A percentile compares a stretch with the other conserved stretches of the same genome.
Conservation (phyloP, 2,797 vertebrate genomes). For the Enteromius afrohamiltoni region DNA sequence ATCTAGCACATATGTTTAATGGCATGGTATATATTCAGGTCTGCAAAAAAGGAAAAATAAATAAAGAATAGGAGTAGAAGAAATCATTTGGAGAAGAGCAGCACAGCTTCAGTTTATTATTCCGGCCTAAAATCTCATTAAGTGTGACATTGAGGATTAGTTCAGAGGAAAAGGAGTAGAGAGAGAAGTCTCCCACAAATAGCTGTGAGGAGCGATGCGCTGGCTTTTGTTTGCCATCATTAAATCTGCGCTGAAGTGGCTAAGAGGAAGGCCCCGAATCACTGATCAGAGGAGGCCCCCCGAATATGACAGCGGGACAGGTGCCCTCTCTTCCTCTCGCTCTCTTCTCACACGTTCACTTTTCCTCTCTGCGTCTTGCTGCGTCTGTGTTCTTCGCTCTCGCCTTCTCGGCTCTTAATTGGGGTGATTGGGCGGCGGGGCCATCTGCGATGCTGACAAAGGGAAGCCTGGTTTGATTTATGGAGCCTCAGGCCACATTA, state of each 20-base stretch:
- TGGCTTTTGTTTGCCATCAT: conserved; percentile 79
- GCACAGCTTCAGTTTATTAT: conserved; percentile 75
- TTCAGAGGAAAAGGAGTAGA: conserved; percentile 61
- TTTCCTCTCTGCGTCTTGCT: conserved; percentile 39
- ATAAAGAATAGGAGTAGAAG: conserved; percentile 38
- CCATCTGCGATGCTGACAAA: conserved; percentile 79
- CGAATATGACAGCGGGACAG: conserved; percentile 75
- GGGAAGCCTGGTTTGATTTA: conserved; percentile 79
- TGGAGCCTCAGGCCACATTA: conserved; percentile 74
- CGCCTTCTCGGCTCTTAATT: conserved; percentile 67
- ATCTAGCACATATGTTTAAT: conserved; percentile 38
- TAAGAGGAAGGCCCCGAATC: conserved; percentile 65
- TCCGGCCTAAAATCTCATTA: conserved; percentile 82
- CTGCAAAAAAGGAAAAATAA: conserved; percentile 32
- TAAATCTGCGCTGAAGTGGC: conserved; percentile 74
- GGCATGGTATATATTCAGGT: conserved; percentile 42
- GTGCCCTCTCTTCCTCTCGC: conserved; percentile 59
- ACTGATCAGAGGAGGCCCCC: conserved; percentile 71
- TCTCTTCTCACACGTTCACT: conserved; percentile 13
- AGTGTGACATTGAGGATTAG: conserved; percentile 83
- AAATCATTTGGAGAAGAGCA: conserved; percentile 57
- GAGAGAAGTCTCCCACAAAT: conserved; percentile 66
- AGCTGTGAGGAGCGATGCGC: conserved; percentile 67
- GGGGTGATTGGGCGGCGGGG: conserved; percentile 73
- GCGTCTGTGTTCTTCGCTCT: conserved; percentile 50